These are phyloP conservation scores for Brachyalestes nurse DNA, from an alignment of 2,797 vertebrate species.

Conservation along the genomic window DNA sequence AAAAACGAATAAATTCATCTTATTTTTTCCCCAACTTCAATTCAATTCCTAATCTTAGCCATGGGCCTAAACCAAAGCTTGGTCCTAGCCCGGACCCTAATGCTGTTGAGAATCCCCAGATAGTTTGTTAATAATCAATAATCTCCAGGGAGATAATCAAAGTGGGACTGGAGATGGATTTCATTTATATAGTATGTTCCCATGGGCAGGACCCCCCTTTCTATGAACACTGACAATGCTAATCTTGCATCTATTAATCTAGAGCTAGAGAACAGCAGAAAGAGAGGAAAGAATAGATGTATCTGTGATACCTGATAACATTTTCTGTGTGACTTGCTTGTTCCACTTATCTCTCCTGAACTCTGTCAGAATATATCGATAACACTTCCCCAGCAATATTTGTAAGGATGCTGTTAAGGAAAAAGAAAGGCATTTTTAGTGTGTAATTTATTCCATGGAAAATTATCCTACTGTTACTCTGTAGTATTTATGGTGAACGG, in stretches of 20 bases:
- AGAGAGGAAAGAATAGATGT: background rate
- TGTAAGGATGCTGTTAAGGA: constrained; percentile 77
- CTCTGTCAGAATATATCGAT: constrained; percentile 82
- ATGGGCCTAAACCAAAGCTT: too few species aligned
- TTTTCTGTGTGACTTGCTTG: background rate
- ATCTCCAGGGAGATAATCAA: too few species aligned
- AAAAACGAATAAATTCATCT: too few species aligned
- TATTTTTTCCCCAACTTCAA: too few species aligned
- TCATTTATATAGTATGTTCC: background rate
- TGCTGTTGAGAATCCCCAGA: too few species aligned
- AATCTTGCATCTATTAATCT: background rate
- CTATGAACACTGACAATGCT: background rate
- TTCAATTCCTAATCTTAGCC: too few species aligned
- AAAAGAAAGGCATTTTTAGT: background rate
- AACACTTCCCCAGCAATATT: constrained; percentile 85
- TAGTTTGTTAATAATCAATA: too few species aligned
- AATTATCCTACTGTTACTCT: background rate
- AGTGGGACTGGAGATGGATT: background rate
- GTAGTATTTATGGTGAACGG: background rate
- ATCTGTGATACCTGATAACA: background rate
- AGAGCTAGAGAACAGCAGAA: background rate
- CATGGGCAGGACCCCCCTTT: too few species aligned
- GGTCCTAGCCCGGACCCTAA: too few species aligned
- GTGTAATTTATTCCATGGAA: background rate
- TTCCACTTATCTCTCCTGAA: background rate